Evolutionary conservation across 2,888 invertebrate genomes (phyloP).

Genomic region (Altica lythri): DNA sequence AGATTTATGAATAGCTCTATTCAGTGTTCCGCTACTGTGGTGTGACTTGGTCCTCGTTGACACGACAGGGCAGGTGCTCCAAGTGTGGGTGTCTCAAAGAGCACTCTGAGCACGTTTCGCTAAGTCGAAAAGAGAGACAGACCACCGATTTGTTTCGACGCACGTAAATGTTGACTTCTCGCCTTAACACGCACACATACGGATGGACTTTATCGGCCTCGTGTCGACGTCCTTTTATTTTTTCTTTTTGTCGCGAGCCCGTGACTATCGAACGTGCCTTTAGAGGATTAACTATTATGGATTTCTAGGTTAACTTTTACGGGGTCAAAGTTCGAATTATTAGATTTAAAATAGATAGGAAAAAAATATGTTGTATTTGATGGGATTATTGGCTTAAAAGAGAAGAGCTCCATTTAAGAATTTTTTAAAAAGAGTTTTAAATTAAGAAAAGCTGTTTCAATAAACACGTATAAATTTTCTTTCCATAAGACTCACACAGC

Average conservation of each 20-base stretch:
- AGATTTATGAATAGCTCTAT: too few species aligned
- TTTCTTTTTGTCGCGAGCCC: conserved; percentile 23
- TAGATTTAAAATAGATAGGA: too few species aligned
- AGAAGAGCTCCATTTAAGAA: too few species aligned
- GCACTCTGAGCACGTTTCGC: conserved; percentile 14
- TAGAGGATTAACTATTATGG: not conserved
- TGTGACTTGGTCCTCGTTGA: conserved; percentile 11
- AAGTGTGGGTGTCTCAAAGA: conserved; percentile 19
- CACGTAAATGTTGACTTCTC: conserved; percentile 13
- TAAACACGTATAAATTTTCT: too few species aligned
- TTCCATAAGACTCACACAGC: too few species aligned
- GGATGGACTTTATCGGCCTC: conserved; percentile 7
- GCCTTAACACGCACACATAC: conserved; percentile 9
- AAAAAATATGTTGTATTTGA: too few species aligned
- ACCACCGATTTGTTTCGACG: conserved; percentile 9
- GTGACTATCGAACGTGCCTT: conserved; percentile 28
- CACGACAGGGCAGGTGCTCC: conserved; percentile 16
- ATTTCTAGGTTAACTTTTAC: conserved; percentile 12
- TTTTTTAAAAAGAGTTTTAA: too few species aligned
- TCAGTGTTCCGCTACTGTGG: too few species aligned
- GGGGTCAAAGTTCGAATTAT: conserved; percentile 20
- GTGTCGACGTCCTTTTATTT: conserved; percentile 18
- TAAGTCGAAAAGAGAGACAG: conserved; percentile 1
- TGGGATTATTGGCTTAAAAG: too few species aligned
- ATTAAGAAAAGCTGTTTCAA: too few species aligned